Conservation (phyloP, 2,797 vertebrate genomes). For the Pipistrellus kuhlii region DNA sequence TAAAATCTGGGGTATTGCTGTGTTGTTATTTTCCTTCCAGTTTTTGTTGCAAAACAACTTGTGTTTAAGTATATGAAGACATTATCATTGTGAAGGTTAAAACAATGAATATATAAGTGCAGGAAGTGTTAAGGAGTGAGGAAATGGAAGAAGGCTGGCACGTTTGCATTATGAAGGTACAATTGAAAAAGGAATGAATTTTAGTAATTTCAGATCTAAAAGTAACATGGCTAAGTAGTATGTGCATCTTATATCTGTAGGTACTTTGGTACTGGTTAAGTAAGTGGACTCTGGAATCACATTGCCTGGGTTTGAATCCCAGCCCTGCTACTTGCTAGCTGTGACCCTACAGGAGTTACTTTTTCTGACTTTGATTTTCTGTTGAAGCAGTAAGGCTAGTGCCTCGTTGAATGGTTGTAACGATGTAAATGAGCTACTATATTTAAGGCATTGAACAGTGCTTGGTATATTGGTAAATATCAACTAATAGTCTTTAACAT, state of each 20-base stretch:
- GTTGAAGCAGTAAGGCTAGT: conserved; percentile 24
- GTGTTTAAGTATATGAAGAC: not conserved
- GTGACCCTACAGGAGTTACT: conserved; percentile 8
- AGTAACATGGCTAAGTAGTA: not conserved
- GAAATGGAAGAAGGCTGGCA: not conserved
- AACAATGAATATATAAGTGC: not conserved
- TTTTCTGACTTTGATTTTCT: conserved; percentile 42
- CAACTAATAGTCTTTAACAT: conserved; percentile 46
- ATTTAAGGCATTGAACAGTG: conserved; percentile 39
- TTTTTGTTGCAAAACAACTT: conserved; percentile 61
- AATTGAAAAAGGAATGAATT: conserved; percentile 49
- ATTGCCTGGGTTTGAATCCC: not conserved
- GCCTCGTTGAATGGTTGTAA: conserved; percentile 19
- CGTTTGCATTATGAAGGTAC: conserved; percentile 26
- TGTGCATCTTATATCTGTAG: not conserved
- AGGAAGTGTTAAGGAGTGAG: conserved; percentile 9
- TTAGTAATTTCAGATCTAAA: conserved; percentile 47
- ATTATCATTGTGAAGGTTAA: not conserved
- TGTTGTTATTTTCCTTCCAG: not conserved
- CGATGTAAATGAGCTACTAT: conserved; percentile 32
- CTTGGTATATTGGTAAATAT: conserved; percentile 39
- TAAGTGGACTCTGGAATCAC: not conserved
- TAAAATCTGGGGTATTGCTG: conserved; percentile 33
- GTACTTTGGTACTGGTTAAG: not conserved
- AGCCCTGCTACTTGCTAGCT: not conserved